Percentiles rank a stretch among this genome's conserved stretches.
These are phyloP conservation scores for Hafferia zeledoni DNA, from an alignment of 2,797 vertebrate genomes.

Conservation along the genomic window DNA sequence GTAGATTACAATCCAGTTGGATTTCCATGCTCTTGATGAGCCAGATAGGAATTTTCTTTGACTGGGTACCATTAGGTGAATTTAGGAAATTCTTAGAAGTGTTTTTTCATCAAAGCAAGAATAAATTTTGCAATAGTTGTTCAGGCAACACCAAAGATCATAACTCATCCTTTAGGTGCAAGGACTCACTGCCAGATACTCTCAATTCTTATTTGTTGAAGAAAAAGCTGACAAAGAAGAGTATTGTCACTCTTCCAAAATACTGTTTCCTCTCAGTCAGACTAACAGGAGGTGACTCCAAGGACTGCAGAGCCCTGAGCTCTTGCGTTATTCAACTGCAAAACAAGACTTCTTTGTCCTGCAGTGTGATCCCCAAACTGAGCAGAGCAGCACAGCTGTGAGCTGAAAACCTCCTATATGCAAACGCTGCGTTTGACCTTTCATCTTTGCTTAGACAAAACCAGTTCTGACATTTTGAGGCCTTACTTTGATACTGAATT, in stretches of 20 bases:
- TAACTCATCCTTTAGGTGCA: not conserved
- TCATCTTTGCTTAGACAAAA: not conserved
- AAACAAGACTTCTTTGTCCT: conserved; percentile 30
- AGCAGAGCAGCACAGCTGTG: not conserved
- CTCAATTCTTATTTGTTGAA: not conserved
- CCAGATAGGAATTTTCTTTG: not conserved
- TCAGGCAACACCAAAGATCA: not conserved
- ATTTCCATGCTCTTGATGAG: not conserved
- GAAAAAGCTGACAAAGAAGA: not conserved
- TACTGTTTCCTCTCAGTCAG: not conserved
- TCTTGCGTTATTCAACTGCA: not conserved
- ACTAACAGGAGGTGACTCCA: conserved; percentile 3
- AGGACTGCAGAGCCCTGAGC: not conserved
- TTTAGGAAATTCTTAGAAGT: not conserved
- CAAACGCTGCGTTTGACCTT: not conserved
- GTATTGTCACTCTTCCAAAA: not conserved
- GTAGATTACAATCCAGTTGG: not conserved
- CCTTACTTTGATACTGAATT: not conserved
- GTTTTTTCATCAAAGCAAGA: not conserved
- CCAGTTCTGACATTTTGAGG: not conserved
- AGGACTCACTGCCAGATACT: not conserved
- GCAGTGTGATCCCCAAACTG: not conserved
- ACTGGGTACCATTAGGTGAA: not conserved
- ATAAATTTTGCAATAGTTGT: not conserved
- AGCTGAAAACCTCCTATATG: not conserved